These are phyloP conservation scores for Phrynosoma platyrhinos DNA, from an alignment of 2,113 vertebrate species.

Conservation along the genomic window DNA sequence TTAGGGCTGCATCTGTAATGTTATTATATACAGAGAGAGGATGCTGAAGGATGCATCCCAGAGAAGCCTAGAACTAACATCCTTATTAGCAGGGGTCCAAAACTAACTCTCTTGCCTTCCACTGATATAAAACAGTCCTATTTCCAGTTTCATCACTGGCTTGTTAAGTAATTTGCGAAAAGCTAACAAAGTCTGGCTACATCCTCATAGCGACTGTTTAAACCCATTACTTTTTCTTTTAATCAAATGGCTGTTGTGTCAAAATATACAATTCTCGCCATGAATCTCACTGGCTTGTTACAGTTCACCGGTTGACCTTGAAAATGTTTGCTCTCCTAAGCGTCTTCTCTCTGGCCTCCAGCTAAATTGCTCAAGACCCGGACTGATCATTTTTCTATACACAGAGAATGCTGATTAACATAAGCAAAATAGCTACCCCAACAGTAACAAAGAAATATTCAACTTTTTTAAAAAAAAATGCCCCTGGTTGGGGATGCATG, in stretches of 20 bases:
- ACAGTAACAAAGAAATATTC: constrained; percentile 64
- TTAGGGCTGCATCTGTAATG: background rate
- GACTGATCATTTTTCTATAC: constrained; percentile 85
- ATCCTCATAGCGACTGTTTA: constrained; percentile 94
- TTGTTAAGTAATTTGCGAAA: constrained; percentile 91
- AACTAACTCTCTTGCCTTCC: constrained; percentile 77
- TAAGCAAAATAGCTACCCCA: constrained; percentile 76
- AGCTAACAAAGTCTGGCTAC: constrained; percentile 91
- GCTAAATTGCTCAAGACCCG: constrained; percentile 83
- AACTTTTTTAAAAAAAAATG: constrained; percentile 22
- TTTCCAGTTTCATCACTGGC: constrained; percentile 86
- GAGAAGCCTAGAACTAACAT: constrained; percentile 44
- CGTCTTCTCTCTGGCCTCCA: constrained; percentile 83
- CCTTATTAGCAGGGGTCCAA: constrained; percentile 60
- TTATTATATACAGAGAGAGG: constrained; percentile 40
- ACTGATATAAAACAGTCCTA: constrained; percentile 82
- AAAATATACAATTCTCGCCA: constrained; percentile 94
- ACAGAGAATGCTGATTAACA: constrained; percentile 83
- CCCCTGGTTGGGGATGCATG: background rate
- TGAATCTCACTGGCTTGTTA: constrained; percentile 92
- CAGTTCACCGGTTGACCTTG: constrained; percentile 97
- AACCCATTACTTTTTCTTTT: constrained; percentile 99
- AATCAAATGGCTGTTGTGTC: constrained; percentile 95
- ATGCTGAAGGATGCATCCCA: constrained; percentile 3
- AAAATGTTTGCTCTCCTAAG: constrained; percentile 97